Evolutionary conservation across 2,888 invertebrate genomes (phyloP).

Genomic region (Macroteleia sp.): DNA sequence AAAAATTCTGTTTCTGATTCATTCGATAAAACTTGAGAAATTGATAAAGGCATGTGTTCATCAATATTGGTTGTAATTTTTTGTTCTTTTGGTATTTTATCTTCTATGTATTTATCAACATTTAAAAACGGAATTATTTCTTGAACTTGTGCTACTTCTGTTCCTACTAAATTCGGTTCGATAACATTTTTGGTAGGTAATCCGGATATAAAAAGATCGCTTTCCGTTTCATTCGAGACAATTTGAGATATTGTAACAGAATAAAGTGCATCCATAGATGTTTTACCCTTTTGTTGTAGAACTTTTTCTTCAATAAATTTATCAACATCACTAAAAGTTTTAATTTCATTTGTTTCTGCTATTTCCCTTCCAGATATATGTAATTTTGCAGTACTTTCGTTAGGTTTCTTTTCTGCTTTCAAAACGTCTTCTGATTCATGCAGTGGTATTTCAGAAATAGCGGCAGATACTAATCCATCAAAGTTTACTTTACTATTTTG

Average conservation of each 20-base stretch:
- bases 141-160: conserved; percentile 75
- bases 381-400: conserved; percentile 70
- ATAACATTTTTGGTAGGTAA: conserved; percentile 79
- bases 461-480: conserved; percentile 68
- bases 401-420: conserved; percentile 53
- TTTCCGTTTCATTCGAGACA: conserved; percentile 69
- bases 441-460: conserved; percentile 65
- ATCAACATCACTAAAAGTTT: conserved; percentile 73
- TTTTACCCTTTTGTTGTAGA: conserved; percentile 62
- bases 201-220: conserved; percentile 56
- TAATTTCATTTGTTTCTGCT: conserved; percentile 76
- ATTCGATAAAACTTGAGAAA: conserved; percentile 73
- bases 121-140: conserved; percentile 73
- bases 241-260: conserved; percentile 70
- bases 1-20: conserved; percentile 67
- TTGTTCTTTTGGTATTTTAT: conserved; percentile 65
- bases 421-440: conserved; percentile 67
- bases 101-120: conserved; percentile 57
- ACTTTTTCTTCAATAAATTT: conserved; percentile 66
- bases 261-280: conserved; percentile 67
- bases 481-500: conserved; percentile 56
- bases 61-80: conserved; percentile 65
- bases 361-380: conserved; percentile 78
- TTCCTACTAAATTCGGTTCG: conserved; percentile 73
- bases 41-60: conserved; percentile 69